Evolutionary conservation across 2,888 invertebrate genomes (phyloP).

Genomic region (Cosmopolites sordidus): DNA sequence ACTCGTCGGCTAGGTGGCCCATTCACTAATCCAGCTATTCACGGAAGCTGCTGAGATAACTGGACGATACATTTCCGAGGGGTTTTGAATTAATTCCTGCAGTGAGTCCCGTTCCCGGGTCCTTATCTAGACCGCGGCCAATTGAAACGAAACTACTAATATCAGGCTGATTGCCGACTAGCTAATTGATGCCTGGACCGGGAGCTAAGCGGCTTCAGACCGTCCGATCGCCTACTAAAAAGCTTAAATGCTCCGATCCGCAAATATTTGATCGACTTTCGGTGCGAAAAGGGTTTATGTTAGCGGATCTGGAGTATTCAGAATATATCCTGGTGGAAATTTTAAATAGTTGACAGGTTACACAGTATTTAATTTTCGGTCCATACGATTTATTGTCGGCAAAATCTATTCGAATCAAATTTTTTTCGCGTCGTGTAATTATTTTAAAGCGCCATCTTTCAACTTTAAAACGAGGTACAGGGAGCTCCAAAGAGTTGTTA

Average conservation of each 20-base stretch:
- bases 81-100: conserved; percentile 10
- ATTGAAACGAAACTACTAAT: conserved; percentile 14
- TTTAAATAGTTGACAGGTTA: too few species aligned
- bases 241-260: conserved; percentile 5
- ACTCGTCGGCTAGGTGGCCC: background rate
- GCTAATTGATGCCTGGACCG: conserved; percentile 14
- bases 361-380: too few species aligned
- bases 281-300: too few species aligned
- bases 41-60: conserved; percentile 11
- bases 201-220: conserved; percentile 11
- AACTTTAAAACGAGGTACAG: too few species aligned
- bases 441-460: too few species aligned
- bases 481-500: too few species aligned
- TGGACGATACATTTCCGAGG: conserved; percentile 7
- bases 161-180: conserved; percentile 7
- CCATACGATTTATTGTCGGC: too few species aligned
- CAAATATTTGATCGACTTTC: conserved; percentile 11
- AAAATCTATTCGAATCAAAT: too few species aligned
- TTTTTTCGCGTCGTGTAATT: too few species aligned
- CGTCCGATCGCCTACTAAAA: conserved; percentile 5
- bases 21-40: conserved; percentile 2
- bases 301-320: too few species aligned
- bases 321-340: too few species aligned
- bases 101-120: background rate
- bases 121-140: conserved; percentile 3